Conservation (phyloP, 1,140 invertebrate species). For the Lasioglossum albipes region DNA sequence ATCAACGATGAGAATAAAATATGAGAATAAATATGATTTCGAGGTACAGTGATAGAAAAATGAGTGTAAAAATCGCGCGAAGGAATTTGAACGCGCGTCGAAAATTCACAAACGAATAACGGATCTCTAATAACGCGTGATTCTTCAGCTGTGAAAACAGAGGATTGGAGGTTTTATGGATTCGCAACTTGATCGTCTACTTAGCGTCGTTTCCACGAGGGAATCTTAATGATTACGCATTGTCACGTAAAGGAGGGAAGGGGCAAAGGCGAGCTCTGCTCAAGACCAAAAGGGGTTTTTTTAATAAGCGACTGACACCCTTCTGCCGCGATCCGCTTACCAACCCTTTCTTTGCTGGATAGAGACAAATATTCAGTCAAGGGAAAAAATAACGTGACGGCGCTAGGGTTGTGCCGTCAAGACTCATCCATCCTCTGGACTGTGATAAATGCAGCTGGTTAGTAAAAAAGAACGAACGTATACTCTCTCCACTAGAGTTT, state of each 20-base stretch:
- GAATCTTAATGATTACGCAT: conserved; percentile 64
- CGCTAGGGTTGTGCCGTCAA: conserved; percentile 45
- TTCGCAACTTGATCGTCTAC: conserved; percentile 40
- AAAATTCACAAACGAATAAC: too few relatives aligned
- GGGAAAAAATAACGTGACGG: conserved; percentile 62
- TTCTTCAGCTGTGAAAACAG: not conserved
- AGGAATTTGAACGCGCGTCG: too few relatives aligned
- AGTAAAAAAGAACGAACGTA: conserved; percentile 42
- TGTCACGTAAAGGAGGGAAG: conserved; percentile 52
- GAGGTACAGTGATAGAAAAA: too few relatives aligned
- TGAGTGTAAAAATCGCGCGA: too few relatives aligned
- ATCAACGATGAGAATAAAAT: too few relatives aligned
- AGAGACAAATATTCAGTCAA: conserved; percentile 64
- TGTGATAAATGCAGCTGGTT: conserved; percentile 64
- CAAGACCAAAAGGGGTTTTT: conserved; percentile 55
- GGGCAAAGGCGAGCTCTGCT: conserved; percentile 53
- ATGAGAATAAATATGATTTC: too few relatives aligned
- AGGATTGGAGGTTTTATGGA: not conserved
- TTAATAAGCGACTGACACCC: conserved; percentile 67
- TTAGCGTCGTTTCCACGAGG: conserved; percentile 21
- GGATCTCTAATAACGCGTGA: not conserved
- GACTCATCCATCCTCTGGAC: conserved; percentile 57
- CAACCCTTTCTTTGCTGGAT: conserved; percentile 60
- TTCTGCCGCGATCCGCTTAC: conserved; percentile 62
- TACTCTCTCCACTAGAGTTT: conserved; percentile 4